Percentiles rank a stretch among this genome's conserved stretches.
Evolutionary conservation across 2,888 invertebrate genomes (phyloP).

Genomic region (Pseudanteris insignis): DNA sequence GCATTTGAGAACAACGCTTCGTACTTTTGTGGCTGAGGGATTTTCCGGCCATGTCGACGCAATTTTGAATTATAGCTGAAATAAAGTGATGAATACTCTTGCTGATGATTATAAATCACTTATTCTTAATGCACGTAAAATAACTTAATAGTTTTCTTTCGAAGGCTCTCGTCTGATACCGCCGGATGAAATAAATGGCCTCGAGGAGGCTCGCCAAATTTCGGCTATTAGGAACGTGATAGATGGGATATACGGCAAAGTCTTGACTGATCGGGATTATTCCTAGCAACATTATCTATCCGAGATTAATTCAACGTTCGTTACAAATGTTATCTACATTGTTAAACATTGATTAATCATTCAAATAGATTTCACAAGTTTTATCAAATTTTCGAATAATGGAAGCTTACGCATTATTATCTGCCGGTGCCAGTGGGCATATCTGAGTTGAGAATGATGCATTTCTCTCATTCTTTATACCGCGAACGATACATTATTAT

Average conservation of each 20-base stretch:
- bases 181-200: constrained; percentile 39
- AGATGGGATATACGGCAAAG: constrained; percentile 53
- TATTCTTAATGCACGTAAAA: constrained; percentile 20
- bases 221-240: constrained; percentile 60
- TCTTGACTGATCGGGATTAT: constrained; percentile 27
- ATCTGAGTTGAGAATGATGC: too few species aligned
- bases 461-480: too few species aligned
- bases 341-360: too few species aligned
- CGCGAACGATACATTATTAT: too few species aligned
- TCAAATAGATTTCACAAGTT: too few species aligned
- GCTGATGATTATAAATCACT: constrained; percentile 37
- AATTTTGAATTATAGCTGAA: constrained; percentile 26
- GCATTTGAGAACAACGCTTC: constrained; percentile 33
- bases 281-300: not conserved
- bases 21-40: constrained; percentile 38
- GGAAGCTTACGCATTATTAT: too few species aligned
- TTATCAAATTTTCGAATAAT: too few species aligned
- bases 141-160: constrained; percentile 20
- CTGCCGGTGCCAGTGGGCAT: too few species aligned
- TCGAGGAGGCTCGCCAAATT: constrained; percentile 50
- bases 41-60: not conserved
- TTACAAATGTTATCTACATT: constrained; percentile 6
- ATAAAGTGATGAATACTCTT: constrained; percentile 31
- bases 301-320: constrained; percentile 20
- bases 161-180: constrained; percentile 14